phyloP scores from a whole-genome alignment of 2,888 invertebrate species.

The Thalpophila matura region DNA sequence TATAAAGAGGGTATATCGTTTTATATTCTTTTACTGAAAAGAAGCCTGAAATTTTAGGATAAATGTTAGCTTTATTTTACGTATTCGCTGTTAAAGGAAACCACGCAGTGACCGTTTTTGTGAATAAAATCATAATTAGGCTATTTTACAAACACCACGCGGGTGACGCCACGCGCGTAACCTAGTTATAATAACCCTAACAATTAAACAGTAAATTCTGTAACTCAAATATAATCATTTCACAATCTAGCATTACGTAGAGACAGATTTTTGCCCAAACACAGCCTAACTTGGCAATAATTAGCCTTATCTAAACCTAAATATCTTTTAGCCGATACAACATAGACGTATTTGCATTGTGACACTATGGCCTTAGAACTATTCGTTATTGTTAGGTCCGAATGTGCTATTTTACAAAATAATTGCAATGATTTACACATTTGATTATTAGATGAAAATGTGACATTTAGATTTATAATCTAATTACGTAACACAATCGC shows the following conservation, averaged over 20 bases:
- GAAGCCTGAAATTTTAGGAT: too few relatives aligned
- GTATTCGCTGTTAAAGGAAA: too few relatives aligned
- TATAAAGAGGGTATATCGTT: too few relatives aligned
- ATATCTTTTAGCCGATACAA: conserved; percentile 56
- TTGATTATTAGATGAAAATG: neutral
- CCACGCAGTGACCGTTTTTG: too few relatives aligned
- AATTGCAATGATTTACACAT: neutral
- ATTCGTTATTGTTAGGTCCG: conserved; percentile 1
- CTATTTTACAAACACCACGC: too few relatives aligned
- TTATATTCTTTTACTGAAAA: too few relatives aligned
- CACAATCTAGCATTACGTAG: conserved; percentile 42
- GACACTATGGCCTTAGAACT: conserved; percentile 31
- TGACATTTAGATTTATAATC: neutral
- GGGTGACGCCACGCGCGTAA: too few relatives aligned
- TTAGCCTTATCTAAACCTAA: conserved; percentile 57
- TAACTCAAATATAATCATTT: conserved; percentile 42
- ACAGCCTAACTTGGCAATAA: conserved; percentile 55
- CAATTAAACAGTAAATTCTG: conserved; percentile 36
- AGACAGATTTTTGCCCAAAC: conserved; percentile 59
- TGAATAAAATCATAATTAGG: too few relatives aligned
- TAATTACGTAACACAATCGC: neutral
- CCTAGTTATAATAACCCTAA: too few relatives aligned
- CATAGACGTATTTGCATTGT: conserved; percentile 54
- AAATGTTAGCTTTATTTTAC: too few relatives aligned
- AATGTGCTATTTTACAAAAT: neutral